Evolutionary conservation across 2,888 invertebrate species (phyloP), one percentile per base, ranked within the genome.

Genomic region (Chymomyza caudatula): DNA sequence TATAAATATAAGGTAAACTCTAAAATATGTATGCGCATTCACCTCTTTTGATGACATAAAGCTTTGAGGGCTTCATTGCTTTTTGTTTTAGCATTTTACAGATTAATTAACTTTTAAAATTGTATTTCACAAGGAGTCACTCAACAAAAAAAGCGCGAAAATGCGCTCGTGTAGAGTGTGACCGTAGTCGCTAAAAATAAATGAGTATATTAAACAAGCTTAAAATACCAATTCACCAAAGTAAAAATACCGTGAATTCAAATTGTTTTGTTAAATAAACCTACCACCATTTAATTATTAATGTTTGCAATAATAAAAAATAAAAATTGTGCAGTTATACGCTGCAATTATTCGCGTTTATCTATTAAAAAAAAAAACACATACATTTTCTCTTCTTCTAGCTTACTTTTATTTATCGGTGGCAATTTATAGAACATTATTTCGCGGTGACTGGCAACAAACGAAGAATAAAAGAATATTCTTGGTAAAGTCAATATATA

Each of bases 41-140:
- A 91, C 91, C 90, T 80, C 92, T 86, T 76, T 92, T 92, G 2
- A 91, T 71, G 4, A 92, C 92, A 80, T 88, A 92, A 88, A 92
- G 37, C 17, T 76, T 76, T 0, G 65, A n/a, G 0, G 72, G 61
- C 17, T 78, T 76, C 4, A 68, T 1, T 3, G 61, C 59, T 29
- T 67, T 77, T 0, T 68, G 42, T 13, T 69, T 76, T 2, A 60
- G 68, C 76, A 76, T 74, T 25, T 51, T n/a, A 8, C 23, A 55
- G 23, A 37, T 37, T 2, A 37, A 37, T 11, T 8, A 11, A 37
- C 29, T 8, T 37, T 37, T 3, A 37, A 37, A 37, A 37, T 11
- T 37, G 8, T 37, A 37, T 37, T 37, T 37, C 29, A 37, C 29
- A 37, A 37, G n/a, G 29, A 29, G 29, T 11, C 29, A 37, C 29